phyloP scores from a whole-genome alignment of 2,888 invertebrate species.

The Congeria kusceri region DNA sequence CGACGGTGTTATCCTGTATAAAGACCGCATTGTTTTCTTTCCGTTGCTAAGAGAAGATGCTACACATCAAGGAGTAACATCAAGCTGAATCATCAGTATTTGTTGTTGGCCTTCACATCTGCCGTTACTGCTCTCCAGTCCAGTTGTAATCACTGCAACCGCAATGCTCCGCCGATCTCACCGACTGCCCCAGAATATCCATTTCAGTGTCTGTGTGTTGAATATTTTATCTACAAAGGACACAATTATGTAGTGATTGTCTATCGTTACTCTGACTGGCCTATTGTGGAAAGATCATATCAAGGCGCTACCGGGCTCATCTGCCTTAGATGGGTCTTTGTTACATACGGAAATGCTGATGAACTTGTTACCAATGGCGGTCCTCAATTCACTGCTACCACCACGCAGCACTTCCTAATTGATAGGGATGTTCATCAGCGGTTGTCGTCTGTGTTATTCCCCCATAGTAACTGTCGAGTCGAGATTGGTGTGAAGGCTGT shows the following conservation, averaged over 20 bases:
- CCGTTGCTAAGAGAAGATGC: no score
- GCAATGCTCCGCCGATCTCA: not conserved
- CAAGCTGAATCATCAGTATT: slow-evolving; percentile 1
- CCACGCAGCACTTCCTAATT: slow-evolving; percentile 63
- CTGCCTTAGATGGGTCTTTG: slow-evolving; percentile 62
- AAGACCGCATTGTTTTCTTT: no score
- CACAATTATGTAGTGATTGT: slow-evolving; percentile 65
- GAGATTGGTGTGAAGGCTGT: slow-evolving; percentile 73
- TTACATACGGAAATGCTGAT: slow-evolving; percentile 68
- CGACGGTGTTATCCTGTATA: no score
- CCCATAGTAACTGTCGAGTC: slow-evolving; percentile 73
- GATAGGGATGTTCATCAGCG: slow-evolving; percentile 72
- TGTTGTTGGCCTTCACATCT: not conserved
- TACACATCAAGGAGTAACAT: not conserved
- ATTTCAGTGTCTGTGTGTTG: not conserved
- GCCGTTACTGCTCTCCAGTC: not conserved
- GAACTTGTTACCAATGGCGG: slow-evolving; percentile 71
- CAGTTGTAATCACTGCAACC: slow-evolving; percentile 1
- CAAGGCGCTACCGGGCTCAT: slow-evolving; percentile 61
- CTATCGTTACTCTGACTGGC: no score
- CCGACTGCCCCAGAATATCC: slow-evolving; percentile 1
- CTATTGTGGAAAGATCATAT: slow-evolving; percentile 71
- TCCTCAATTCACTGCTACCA: no score
- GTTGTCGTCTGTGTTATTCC: slow-evolving; percentile 72
- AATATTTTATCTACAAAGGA: slow-evolving; percentile 39